Evolutionary conservation across 2,113 vertebrate species (phyloP), one percentile per base, ranked within the genome.

Genomic region (Physeter macrocephalus): DNA sequence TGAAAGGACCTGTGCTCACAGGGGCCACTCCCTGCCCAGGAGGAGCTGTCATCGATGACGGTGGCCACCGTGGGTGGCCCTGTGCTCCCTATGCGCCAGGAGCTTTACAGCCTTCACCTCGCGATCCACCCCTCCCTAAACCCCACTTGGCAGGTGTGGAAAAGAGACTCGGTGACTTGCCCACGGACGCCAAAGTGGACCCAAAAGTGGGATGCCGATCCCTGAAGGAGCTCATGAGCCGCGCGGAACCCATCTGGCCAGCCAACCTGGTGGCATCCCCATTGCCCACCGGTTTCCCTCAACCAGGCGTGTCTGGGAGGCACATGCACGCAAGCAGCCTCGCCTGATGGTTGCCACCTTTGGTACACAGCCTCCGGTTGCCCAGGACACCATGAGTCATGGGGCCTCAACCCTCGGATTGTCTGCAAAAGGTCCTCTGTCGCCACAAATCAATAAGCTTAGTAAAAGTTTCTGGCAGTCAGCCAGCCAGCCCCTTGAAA

Each of bases 161-260:
- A 62, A 57, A 0, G 3, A 43, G 71, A 36, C 15, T 15, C 46
- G 10, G 29, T 29, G 59, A 59, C 10, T 8, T 39, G 20, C 69
- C 77, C 3, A 9, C n/a, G 49, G 69, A 39, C 77, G 27, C 77
- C 67, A 64, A 14, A 69, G 2, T 13, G 62, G 43, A 66, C 34
- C 66, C 13, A 43, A 69, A 10, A 11, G 6, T 1, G 10, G 71
- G 36, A 34, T 17, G 1, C 2, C 1, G 17, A 52, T 69, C 86
- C 69, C 39, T 12, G 34, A 75, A 34, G 46, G 20, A 12, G 25
- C 9, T 12, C 61, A 31, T 8, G 36, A 25, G 3, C 31, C 11
- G 3, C 25, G 0, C 1, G 31, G 62, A 54, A 78, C 31, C 18
- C 34, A 74, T 20, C 2, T 1, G 49, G 64, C 49, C 0, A 0